Evolutionary conservation across 2,797 vertebrate species (phyloP).

Genomic region (Muscicapa comitata): DNA sequence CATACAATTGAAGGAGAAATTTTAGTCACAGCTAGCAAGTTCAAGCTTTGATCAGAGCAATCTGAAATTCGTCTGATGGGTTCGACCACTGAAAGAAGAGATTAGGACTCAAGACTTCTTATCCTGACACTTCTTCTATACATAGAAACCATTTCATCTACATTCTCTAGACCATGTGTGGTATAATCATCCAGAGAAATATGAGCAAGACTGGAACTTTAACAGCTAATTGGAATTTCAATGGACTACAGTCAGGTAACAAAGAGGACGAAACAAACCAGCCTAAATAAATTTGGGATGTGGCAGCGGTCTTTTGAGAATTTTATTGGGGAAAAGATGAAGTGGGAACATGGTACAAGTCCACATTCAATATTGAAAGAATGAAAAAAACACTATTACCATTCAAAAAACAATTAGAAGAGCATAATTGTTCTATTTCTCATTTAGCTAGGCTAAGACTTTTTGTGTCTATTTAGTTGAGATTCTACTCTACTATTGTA

Average conservation of each 20-base stretch:
- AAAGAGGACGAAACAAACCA: background rate
- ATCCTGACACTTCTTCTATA: background rate
- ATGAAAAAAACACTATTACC: background rate
- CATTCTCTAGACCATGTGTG: background rate
- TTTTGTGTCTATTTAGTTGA: background rate
- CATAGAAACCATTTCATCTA: background rate
- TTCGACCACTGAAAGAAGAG: background rate
- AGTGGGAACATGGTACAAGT: background rate
- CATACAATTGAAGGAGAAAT: background rate
- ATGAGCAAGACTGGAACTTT: background rate
- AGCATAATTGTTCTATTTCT: background rate
- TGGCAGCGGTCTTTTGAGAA: background rate
- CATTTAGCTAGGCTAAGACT: background rate
- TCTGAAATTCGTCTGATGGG: background rate
- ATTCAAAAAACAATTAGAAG: background rate
- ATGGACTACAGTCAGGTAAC: background rate
- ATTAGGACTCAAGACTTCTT: background rate
- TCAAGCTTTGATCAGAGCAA: background rate
- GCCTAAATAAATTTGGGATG: background rate
- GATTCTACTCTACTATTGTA: background rate
- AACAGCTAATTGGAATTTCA: background rate
- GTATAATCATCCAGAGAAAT: background rate
- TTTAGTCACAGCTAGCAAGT: background rate
- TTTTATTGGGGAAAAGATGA: background rate
- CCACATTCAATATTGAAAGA: background rate